Conservation (phyloP, 2,113 vertebrate genomes). For the Circaetus gallicus region DNA sequence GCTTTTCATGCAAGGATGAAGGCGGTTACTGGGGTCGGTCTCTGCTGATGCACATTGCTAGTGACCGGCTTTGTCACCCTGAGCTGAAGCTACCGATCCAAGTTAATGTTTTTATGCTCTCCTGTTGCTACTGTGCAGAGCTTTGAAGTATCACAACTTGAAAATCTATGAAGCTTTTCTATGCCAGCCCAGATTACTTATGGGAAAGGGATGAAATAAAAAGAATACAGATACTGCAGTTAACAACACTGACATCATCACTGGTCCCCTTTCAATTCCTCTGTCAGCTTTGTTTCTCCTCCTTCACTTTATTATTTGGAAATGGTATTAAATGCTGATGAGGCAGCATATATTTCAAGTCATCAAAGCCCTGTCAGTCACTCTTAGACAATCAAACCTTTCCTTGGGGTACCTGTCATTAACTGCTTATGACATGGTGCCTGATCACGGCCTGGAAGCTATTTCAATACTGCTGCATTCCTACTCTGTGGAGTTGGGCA, state of each 20-base stretch:
- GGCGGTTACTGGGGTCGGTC: neutral
- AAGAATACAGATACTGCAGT: neutral
- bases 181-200: neutral
- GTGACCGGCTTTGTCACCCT: neutral
- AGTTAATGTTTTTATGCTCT: neutral
- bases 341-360: neutral
- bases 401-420: neutral
- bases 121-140: neutral
- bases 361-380: neutral
- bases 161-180: neutral
- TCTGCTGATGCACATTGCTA: neutral
- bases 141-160: constrained; percentile 18
- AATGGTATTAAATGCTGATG: neutral
- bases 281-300: neutral
- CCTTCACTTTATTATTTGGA: neutral
- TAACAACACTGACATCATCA: neutral
- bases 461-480: neutral
- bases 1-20: neutral
- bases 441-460: neutral
- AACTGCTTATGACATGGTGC: neutral
- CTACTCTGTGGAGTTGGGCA: neutral
- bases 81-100: neutral
- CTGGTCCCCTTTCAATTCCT: neutral
- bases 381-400: neutral
- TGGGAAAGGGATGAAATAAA: constrained; percentile 34